Conservation (phyloP, 2,113 vertebrate species). For the Ceyx cyanopectus region DNA sequence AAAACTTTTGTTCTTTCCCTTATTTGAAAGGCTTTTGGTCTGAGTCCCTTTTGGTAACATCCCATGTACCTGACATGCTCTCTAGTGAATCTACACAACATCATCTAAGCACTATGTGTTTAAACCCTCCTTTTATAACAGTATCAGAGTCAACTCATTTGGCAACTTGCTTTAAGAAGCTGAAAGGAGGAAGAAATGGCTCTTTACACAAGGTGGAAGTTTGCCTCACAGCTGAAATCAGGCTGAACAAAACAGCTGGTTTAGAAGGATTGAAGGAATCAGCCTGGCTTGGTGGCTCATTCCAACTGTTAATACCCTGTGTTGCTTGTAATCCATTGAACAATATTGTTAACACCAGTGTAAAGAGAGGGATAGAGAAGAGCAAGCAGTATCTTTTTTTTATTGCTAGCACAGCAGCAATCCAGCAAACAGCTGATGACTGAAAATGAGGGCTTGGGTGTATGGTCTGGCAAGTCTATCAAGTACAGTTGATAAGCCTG, state of each 20-base stretch:
- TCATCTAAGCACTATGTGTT: background rate
- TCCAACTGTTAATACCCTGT: background rate
- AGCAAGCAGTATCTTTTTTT: background rate
- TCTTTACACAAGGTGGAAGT: background rate
- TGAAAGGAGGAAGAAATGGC: background rate
- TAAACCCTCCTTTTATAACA: background rate
- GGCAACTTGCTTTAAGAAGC: background rate
- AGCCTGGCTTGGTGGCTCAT: background rate
- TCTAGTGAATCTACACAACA: background rate
- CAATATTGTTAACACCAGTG: background rate
- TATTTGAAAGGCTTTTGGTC: slow-evolving; percentile 29
- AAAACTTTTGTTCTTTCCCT: background rate
- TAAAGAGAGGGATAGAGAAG: background rate
- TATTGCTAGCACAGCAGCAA: background rate
- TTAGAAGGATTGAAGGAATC: background rate
- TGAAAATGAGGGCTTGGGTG: background rate
- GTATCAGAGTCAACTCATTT: background rate
- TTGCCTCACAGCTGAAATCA: background rate
- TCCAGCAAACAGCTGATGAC: background rate
- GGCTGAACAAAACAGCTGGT: background rate
- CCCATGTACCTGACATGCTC: background rate
- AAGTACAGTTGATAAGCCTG: background rate
- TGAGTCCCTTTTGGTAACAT: background rate
- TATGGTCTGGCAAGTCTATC: background rate
- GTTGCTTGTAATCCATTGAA: background rate